These are phyloP conservation scores for Mobula hypostoma DNA, from an alignment of 2,113 vertebrate species.

Conservation along the genomic window DNA sequence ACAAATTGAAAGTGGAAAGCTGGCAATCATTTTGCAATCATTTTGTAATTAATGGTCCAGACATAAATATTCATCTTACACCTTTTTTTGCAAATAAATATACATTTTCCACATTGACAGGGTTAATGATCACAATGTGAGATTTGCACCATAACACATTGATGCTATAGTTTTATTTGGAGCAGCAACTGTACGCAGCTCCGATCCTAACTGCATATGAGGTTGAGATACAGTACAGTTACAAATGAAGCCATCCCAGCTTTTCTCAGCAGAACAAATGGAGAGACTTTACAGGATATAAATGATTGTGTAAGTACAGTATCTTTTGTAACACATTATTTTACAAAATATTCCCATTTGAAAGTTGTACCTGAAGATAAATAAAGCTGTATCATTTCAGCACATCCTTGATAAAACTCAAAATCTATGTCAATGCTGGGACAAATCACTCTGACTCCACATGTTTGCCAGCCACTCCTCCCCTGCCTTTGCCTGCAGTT, in stretches of 20 bases:
- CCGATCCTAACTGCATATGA: background rate
- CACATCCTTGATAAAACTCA: background rate
- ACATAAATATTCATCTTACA: background rate
- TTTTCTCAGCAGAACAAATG: background rate
- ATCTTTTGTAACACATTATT: background rate
- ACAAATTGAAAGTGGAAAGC: conserved; percentile 5
- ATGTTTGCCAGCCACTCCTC: too few relatives aligned
- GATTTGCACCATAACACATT: background rate
- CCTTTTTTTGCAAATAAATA: background rate
- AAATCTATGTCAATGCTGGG: too few relatives aligned
- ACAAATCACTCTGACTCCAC: too few relatives aligned
- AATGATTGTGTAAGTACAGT: background rate
- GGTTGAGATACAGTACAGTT: background rate
- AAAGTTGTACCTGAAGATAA: background rate
- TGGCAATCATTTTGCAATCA: background rate
- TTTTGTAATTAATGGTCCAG: background rate
- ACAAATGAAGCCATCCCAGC: background rate
- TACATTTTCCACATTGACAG: background rate
- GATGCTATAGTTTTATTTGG: background rate
- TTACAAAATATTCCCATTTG: background rate
- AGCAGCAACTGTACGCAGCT: background rate
- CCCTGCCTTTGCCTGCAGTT: too few relatives aligned
- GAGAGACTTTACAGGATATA: background rate
- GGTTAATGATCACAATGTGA: background rate
- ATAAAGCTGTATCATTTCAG: background rate